Evolutionary conservation across 1,140 invertebrate species (phyloP), one percentile per base, ranked within the genome.

Genomic region (Drosophila littoralis): DNA sequence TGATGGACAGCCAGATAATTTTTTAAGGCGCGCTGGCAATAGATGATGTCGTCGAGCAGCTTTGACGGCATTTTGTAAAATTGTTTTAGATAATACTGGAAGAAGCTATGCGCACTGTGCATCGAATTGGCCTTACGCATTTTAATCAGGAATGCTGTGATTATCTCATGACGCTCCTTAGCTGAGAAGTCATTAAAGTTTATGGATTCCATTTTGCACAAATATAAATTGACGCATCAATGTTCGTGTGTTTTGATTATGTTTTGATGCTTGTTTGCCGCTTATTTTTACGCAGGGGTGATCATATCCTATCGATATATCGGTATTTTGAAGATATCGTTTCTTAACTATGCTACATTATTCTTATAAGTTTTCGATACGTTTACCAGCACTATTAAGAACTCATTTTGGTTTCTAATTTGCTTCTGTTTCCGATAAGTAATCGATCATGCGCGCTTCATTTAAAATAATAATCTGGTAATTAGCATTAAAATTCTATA

Each of bases 11-110:
- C 60, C 1, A 92, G 63, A 67, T 89, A 61, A 1, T 71, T 57
- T 51, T 85, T 86, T 71, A 92, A 59, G 2, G 83, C 72, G 7
- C 83, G 75, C 48, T 92, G 91, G 8, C 86, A 91, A 71, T 92
- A 92, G 8, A 80, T 75, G 51, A 92, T 91, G 43, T 92, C 91
- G 46, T 92, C 74, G 5, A 77, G 73, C 22, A 92, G 48, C n/a
- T 81, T 77, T 1, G 52, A 38, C 6, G 91, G 91, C 17, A 92
- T 32, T 33, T 85, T 85, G 74, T 92, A 92, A 45, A 85, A 91
- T 43, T 80, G 79, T 6, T 86, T 81, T 10, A 91, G 59, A 58
- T 91, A 91, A 57, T 81, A 76, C 9, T 82, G 78, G 22, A 88
- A 91, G 33, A 90, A 90, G 6, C 54, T 40, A 5, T 78, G 57